These are phyloP conservation scores for Oreochromis niloticus DNA, from an alignment of 2,113 vertebrate genomes.

Conservation along the genomic window DNA sequence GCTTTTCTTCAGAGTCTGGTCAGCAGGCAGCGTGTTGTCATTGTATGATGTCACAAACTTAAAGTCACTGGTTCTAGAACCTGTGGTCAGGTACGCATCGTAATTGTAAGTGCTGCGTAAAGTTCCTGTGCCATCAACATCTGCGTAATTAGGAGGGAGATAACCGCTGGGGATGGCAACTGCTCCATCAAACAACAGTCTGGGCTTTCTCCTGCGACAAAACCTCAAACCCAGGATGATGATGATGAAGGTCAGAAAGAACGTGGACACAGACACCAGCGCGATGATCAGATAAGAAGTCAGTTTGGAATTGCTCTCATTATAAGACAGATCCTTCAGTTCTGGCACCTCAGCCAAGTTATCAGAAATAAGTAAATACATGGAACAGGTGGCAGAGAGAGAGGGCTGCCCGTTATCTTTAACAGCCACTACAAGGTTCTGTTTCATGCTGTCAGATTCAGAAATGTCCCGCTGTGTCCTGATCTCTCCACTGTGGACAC, in stretches of 20 bases:
- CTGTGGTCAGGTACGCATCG: not conserved
- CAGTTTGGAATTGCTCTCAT: constrained; percentile 56
- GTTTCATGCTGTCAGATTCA: too few relatives aligned
- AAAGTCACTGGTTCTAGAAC: too few relatives aligned
- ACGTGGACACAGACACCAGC: constrained; percentile 54
- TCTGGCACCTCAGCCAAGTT: constrained; percentile 73
- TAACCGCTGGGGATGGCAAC: constrained; percentile 61
- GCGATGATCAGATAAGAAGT: constrained; percentile 70
- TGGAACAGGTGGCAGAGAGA: too few relatives aligned
- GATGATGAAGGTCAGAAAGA: constrained; percentile 72
- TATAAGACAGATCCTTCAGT: constrained; percentile 58
- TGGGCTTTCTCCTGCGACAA: constrained; percentile 47
- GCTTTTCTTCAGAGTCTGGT: too few relatives aligned
- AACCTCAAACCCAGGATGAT: constrained; percentile 63
- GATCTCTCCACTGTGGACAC: too few relatives aligned
- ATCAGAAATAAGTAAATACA: not conserved
- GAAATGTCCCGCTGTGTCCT: too few relatives aligned
- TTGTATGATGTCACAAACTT: too few relatives aligned
- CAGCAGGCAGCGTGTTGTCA: not conserved
- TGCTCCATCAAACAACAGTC: constrained; percentile 65
- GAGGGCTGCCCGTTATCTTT: too few relatives aligned
- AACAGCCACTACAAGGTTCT: too few relatives aligned
- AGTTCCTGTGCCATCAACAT: constrained; percentile 57
- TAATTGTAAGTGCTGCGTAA: constrained; percentile 33
- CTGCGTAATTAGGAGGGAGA: constrained; percentile 60